Percentiles rank a stretch among this genome's conserved stretches.
Conservation (phyloP, 2,113 vertebrate species). For the Chunga burmeisteri region DNA sequence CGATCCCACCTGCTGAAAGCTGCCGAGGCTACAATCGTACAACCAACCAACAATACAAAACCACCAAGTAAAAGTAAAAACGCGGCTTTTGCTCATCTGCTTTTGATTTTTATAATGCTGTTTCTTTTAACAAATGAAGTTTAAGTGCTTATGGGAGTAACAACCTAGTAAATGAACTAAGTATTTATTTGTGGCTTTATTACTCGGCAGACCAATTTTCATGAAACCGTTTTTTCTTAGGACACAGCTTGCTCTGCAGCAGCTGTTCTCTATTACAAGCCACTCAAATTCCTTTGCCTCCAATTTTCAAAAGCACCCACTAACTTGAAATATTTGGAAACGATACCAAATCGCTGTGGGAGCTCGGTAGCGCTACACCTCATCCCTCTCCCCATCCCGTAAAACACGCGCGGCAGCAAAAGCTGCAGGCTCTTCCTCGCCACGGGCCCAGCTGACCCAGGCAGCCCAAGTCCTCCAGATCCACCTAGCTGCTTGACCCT, state of each 20-base stretch:
- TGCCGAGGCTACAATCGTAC: not conserved
- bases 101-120: not conserved
- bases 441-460: not conserved
- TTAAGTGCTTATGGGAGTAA: conserved; percentile 40
- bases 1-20: not conserved
- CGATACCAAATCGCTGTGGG: not conserved
- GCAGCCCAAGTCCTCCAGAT: not conserved
- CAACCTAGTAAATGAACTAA: conserved; percentile 34
- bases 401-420: too few species aligned
- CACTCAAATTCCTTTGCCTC: conserved; percentile 12
- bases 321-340: not conserved
- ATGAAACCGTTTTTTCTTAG: not conserved
- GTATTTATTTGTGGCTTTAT: conserved; percentile 56
- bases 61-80: not conserved
- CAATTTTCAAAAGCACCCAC: conserved; percentile 1
- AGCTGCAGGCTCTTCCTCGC: not conserved
- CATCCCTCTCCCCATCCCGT: not conserved
- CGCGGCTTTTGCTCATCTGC: not conserved
- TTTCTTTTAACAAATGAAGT: conserved; percentile 28
- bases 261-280: conserved; percentile 24
- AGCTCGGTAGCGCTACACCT: not conserved
- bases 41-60: not conserved
- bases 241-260: not conserved
- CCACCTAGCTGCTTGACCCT: not conserved
- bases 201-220: not conserved